phyloP scores from a whole-genome alignment of 2,113 vertebrate species.

The Sprattus sprattus region DNA sequence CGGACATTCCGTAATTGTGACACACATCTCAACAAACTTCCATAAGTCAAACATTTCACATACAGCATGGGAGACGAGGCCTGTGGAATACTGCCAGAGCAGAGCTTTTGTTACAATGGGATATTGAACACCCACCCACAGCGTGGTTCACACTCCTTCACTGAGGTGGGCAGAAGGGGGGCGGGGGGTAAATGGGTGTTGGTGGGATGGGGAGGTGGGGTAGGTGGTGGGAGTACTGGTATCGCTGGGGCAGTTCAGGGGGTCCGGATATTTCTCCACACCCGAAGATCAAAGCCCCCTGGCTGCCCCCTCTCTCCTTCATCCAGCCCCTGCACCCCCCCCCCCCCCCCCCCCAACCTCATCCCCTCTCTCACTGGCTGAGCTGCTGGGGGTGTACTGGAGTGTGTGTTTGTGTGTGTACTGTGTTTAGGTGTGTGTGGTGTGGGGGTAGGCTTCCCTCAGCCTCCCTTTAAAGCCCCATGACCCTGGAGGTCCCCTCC shows the following conservation, averaged over 20 bases:
- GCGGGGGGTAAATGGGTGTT: background rate
- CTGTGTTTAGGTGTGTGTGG: background rate
- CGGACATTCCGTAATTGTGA: background rate
- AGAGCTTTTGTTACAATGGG: background rate
- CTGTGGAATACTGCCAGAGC: background rate
- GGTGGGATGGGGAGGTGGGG: background rate
- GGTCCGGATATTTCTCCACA: constrained; percentile 71
- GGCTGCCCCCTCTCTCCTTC: constrained; percentile 10
- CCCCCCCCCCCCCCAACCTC: background rate
- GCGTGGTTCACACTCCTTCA: background rate
- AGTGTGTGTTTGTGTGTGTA: constrained; percentile 32
- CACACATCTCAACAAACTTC: constrained; percentile 7
- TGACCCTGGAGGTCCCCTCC: constrained; percentile 64
- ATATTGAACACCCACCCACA: background rate
- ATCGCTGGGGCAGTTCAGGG: background rate
- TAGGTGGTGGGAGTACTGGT: constrained; percentile 23
- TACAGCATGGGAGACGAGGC: background rate
- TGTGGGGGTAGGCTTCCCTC: background rate
- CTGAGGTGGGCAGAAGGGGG: background rate
- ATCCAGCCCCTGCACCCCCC: constrained; percentile 29
- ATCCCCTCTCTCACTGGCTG: background rate
- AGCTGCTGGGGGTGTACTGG: constrained; percentile 30
- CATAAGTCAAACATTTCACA: constrained; percentile 10
- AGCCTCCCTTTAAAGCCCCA: constrained; percentile 26
- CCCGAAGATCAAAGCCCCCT: constrained; percentile 68